phyloP scores from a whole-genome alignment of 2,113 vertebrate species.

The Microtus oregoni region DNA sequence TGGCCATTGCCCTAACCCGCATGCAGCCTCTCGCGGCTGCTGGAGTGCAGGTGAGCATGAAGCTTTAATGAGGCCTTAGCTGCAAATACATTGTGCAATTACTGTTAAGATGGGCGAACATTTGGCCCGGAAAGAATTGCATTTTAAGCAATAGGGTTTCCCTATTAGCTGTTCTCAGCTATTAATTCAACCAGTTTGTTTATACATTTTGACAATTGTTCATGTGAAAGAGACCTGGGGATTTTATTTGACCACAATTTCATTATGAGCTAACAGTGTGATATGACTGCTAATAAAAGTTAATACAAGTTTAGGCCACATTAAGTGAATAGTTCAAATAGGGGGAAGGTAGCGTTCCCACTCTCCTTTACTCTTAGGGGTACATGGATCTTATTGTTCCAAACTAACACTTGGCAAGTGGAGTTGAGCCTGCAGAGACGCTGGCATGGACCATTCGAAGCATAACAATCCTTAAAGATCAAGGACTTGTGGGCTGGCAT shows the following conservation, averaged over 20 bases:
- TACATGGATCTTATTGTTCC: slow-evolving; percentile 56
- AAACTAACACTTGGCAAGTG: background rate
- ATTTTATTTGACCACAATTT: slow-evolving; percentile 81
- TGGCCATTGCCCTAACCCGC: slow-evolving; percentile 66
- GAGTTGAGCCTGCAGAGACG: background rate
- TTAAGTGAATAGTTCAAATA: slow-evolving; percentile 68
- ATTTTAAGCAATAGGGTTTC: slow-evolving; percentile 80
- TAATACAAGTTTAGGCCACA: slow-evolving; percentile 71
- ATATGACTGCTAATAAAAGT: slow-evolving; percentile 70
- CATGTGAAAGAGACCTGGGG: slow-evolving; percentile 74
- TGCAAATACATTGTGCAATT: slow-evolving; percentile 78
- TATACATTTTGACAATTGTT: slow-evolving; percentile 80
- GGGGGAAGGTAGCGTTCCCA: background rate
- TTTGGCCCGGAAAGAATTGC: slow-evolving; percentile 79
- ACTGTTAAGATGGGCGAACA: slow-evolving; percentile 75
- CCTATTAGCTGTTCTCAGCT: slow-evolving; percentile 75
- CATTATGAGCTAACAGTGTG: slow-evolving; percentile 76
- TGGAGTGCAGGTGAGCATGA: slow-evolving; percentile 79
- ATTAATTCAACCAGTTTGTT: slow-evolving; percentile 81
- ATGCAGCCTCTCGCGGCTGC: background rate
- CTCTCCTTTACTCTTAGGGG: background rate
- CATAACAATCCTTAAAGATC: background rate
- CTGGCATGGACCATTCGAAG: background rate
- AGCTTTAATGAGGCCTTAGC: slow-evolving; percentile 81
- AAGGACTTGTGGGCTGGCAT: background rate